Evolutionary conservation across 2,797 vertebrate species (phyloP), one percentile per base, ranked within the genome.

Genomic region (Ctenochaetus hawaiiensis): DNA sequence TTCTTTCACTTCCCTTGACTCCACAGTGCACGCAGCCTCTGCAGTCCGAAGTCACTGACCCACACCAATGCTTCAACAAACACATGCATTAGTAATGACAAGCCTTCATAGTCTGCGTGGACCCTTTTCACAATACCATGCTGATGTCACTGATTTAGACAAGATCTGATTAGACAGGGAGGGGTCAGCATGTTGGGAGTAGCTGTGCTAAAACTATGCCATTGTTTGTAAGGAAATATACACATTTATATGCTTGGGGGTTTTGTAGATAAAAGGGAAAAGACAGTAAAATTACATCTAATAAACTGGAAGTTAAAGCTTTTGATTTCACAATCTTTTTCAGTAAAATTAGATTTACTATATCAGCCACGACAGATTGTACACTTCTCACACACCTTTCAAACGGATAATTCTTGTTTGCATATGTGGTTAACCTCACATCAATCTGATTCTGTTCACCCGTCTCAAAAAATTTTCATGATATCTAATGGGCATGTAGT

Each of bases 11-110:
- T 61, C 70, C 23, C 10, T 14, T 16, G 26, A 43, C 70, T 78
- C 30, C 62, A 39, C 39, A 64, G 47, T 78, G 64, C 45, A 72
- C 26, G 57, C 61, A 60, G 60, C 44, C 65, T 77, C 61, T 63
- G 75, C 77, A 70, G 80, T 63, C 58, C 81, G 75, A 43, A 77
- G 64, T 74, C 87, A 83, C 59, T 83, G 83, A 79, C 74, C 77
- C 75, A 82, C 67, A 23, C 58, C 39, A 34, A 7, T 37, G 77
- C 76, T 43, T 62, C 78, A 56, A 48, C 56, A 79, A 66, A 65
- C 85, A 71, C 82, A 84, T 88, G 84, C 72, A 89, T 89, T 81
- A 91, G 51, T 90, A 85, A 89, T 81, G 66, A 82, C 16, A n/a
- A 22, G 45, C 44, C 34, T 70, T 69, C 49, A 12, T 20, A 44